Percentiles rank a stretch among this genome's conserved stretches.
phyloP scores from a whole-genome alignment of 37 sponge, comb jelly and placozoan species.

The Ephydatia muelleri region DNA sequence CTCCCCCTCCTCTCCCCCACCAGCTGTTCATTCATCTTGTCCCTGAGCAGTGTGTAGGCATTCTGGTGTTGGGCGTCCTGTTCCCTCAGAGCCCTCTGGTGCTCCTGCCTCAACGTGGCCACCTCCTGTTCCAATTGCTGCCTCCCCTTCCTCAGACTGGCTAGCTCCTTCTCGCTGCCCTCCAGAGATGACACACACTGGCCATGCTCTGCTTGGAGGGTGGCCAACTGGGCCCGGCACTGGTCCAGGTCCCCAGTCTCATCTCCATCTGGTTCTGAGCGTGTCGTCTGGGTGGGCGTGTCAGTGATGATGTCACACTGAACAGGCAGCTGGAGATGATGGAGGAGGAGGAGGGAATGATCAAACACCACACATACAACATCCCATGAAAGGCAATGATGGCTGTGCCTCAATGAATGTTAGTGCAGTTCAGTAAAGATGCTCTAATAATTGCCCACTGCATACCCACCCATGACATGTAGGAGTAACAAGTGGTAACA shows the following conservation, averaged over 20 bases:
- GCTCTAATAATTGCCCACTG: too few species aligned
- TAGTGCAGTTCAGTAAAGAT: too few species aligned
- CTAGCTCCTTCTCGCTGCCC: neutral
- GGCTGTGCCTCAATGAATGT: too few species aligned
- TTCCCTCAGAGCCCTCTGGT: neutral
- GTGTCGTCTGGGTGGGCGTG: neutral
- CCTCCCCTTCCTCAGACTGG: neutral
- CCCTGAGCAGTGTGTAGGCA: neutral
- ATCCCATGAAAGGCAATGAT: too few species aligned
- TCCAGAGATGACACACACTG: neutral
- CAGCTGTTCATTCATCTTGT: conserved; percentile 13
- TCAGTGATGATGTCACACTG: neutral
- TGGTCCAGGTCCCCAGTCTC: neutral
- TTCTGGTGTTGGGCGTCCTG: neutral
- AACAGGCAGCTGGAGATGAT: neutral
- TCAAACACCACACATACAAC: too few species aligned
- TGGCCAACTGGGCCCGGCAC: too few species aligned
- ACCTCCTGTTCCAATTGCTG: neutral
- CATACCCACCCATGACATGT: too few species aligned
- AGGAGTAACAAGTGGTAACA: too few species aligned
- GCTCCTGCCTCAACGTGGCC: neutral
- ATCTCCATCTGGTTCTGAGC: neutral
- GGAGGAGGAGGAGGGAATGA: neutral
- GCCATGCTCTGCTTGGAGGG: neutral
- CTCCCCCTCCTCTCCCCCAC: conserved; percentile 7